Conservation (phyloP, 2,113 vertebrate genomes). For the Nerophis ophidion region DNA sequence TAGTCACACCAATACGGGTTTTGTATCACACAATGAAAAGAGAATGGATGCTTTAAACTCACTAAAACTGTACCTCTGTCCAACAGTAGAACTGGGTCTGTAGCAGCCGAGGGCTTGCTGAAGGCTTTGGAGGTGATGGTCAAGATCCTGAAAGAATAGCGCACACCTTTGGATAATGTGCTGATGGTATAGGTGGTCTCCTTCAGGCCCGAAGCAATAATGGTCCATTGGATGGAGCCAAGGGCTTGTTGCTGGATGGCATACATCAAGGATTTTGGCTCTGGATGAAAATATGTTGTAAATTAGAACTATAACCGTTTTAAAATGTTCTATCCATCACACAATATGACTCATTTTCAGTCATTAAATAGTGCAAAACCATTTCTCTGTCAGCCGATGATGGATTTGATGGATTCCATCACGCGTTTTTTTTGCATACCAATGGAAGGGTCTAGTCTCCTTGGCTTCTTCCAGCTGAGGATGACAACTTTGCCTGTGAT, state of each 20-base stretch:
- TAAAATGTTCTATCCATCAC: not conserved
- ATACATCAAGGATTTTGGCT: slow-evolving; percentile 83
- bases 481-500: slow-evolving; percentile 87
- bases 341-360: too few species aligned
- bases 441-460: slow-evolving; percentile 86
- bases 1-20: slow-evolving; percentile 1
- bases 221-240: slow-evolving; percentile 89
- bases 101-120: slow-evolving; percentile 86
- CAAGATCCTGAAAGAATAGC: slow-evolving; percentile 87
- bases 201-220: slow-evolving; percentile 77
- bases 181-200: slow-evolving; percentile 77
- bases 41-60: not conserved
- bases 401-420: not conserved
- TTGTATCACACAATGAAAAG: not conserved
- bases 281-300: slow-evolving; percentile 56
- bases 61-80: slow-evolving; percentile 74
- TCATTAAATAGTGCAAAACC: too few species aligned
- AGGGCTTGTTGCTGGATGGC: slow-evolving; percentile 90
- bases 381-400: too few species aligned
- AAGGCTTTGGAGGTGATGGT: slow-evolving; percentile 86
- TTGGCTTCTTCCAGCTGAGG: slow-evolving; percentile 87
- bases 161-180: slow-evolving; percentile 80
- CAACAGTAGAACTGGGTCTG: slow-evolving; percentile 80
- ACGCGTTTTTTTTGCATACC: slow-evolving; percentile 64
- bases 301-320: not conserved